phyloP scores from a whole-genome alignment of 1,140 invertebrate genomes.

The Drosophila murphyi region DNA sequence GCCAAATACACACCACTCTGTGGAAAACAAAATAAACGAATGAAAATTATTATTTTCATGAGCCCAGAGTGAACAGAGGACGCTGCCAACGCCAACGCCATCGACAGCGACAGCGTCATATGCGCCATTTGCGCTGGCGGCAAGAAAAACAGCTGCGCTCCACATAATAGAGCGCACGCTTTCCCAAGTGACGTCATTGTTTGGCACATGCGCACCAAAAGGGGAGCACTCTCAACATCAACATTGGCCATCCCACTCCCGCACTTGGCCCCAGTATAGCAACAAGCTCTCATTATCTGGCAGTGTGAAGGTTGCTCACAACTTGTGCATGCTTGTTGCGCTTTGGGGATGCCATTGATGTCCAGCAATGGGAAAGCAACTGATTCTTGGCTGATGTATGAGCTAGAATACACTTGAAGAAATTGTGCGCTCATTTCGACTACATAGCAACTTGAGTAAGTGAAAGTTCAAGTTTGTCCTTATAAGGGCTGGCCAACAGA shows the following conservation, averaged over 20 bases:
- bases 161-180: conserved; percentile 40
- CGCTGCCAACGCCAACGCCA: conserved; percentile 1
- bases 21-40: conserved; percentile 63
- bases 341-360: neutral
- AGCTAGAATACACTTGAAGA: neutral
- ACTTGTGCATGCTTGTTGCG: conserved; percentile 65
- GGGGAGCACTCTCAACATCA: conserved; percentile 24
- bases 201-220: conserved; percentile 64
- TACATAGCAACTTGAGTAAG: neutral
- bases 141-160: conserved; percentile 64
- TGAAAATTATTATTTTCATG: conserved; percentile 64
- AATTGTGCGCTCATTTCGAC: neutral
- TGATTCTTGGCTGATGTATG: conserved; percentile 15
- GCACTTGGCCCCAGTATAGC: conserved; percentile 35
- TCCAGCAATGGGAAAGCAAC: neutral
- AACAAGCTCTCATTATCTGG: conserved; percentile 22
- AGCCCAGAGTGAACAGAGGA: neutral
- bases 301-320: conserved; percentile 27
- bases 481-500: too few species aligned
- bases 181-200: conserved; percentile 69
- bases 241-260: conserved; percentile 28
- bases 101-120: conserved; percentile 2
- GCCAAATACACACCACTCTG: conserved; percentile 40
- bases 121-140: conserved; percentile 55
- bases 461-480: neutral